Evolutionary conservation across 2,797 vertebrate species (phyloP), one percentile per base, ranked within the genome.

Genomic region (Hafferia zeledoni): DNA sequence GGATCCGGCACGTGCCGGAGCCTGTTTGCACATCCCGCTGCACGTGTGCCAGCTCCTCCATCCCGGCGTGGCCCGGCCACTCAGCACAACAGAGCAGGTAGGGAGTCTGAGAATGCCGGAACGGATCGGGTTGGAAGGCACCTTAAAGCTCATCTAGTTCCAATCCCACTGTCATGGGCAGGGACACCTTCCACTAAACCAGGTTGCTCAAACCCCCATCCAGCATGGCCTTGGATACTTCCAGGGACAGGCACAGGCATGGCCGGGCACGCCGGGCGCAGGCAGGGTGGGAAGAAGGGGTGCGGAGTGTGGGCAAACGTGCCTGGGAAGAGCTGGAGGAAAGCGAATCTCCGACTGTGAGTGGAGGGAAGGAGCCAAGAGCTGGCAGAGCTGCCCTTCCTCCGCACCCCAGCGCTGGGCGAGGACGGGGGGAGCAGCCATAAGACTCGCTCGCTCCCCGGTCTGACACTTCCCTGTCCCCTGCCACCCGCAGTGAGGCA

Each of bases 301-400:
- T 1, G 80, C 1, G 2, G 56, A 30, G n/a, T 10, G 1, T 0
- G 41, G 67, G 25, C 2, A 28, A 52, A 13, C 1, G 4, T 3
- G 25, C 20, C 41, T 24, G 78, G 37, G 43, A 27, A 59, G 39
- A 41, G 78, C 55, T 15, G 52, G 49, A 46, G 37, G 12, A 31
- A 37, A 39, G 47, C 1, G 2, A 55, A 9, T 33, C 79, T 33
- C 65, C 44, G 20, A 37, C 35, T n/a, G 41, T 0, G 39, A 68
- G 76, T 4, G 20, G 6, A 84, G 91, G 47, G 63, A 90, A 72
- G 60, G 84, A 59, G 72, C 41, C 31, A 4, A 33, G 55, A 69
- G 63, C 88, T 7, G 37, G 65, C 72, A 35, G 56, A 0, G 14
- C n/a, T 28, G 78, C 31, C 41, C 24, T 60, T 59, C 18, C 35